Conservation (phyloP, 1,140 invertebrate species). For the Helicorthomorpha holstii region DNA sequence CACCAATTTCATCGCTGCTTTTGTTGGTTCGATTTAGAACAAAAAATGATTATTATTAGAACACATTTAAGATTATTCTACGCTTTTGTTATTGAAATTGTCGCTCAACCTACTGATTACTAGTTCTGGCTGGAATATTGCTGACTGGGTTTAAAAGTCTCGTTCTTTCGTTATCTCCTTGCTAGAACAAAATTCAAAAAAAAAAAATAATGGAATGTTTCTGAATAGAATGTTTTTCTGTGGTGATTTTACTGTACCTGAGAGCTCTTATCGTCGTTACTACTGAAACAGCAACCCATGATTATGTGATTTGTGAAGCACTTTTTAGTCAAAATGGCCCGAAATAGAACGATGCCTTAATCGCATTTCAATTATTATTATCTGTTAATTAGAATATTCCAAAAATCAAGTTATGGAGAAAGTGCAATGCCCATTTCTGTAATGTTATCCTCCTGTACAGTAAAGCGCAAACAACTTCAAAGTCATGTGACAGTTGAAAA, state of each 20-base stretch:
- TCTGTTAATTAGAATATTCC: no score
- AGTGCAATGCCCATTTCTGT: no score
- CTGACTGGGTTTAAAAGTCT: constrained; percentile 49
- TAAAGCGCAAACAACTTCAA: no score
- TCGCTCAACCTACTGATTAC: not conserved
- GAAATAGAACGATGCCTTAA: no score
- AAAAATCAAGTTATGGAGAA: no score
- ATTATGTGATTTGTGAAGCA: no score
- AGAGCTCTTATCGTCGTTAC: constrained; percentile 9
- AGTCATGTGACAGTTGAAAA: no score
- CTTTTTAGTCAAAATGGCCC: no score
- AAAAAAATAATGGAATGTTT: not conserved
- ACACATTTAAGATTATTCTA: not conserved
- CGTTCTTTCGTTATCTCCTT: constrained; percentile 42
- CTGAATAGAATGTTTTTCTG: not conserved
- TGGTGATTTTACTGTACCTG: constrained; percentile 7
- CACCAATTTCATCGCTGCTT: constrained; percentile 42
- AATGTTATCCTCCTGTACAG: no score
- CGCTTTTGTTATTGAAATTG: not conserved
- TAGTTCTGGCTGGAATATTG: constrained; percentile 26
- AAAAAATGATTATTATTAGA: not conserved
- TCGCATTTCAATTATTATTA: no score
- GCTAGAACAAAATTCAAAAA: constrained; percentile 25
- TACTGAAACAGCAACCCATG: constrained; percentile 13
- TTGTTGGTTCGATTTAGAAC: not conserved